A percentile compares a stretch with the other conserved stretches of the same genome.
phyloP scores from a whole-genome alignment of 2,113 vertebrate genomes.

The Mustela lutreola region DNA sequence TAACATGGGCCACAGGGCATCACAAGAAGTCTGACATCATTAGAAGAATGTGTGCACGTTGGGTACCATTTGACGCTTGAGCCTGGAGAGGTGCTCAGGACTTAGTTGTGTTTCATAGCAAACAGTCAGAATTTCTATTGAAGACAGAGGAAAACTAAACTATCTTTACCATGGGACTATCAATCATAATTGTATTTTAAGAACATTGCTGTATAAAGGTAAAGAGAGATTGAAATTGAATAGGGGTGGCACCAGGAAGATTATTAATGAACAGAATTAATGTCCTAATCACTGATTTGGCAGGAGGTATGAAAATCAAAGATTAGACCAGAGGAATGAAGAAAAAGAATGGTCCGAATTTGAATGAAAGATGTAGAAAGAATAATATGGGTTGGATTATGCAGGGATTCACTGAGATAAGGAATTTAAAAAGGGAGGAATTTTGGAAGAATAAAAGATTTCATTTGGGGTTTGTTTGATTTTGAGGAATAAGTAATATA shows the following conservation, averaged over 20 bases:
- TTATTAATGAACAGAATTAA: not conserved
- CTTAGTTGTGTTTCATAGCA: not conserved
- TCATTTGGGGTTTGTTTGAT: not conserved
- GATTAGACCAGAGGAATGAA: not conserved
- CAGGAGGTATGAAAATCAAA: not conserved
- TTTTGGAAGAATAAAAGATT: not conserved
- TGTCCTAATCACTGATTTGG: not conserved
- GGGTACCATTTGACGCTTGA: not conserved
- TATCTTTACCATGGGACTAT: not conserved
- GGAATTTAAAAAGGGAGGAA: not conserved
- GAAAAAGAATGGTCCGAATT: not conserved
- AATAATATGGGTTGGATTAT: not conserved
- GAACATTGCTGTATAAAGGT: not conserved
- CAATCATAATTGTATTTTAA: not conserved
- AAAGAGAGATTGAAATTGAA: not conserved
- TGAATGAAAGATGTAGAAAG: not conserved
- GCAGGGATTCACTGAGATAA: not conserved
- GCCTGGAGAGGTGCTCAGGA: not conserved
- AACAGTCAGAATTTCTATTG: not conserved
- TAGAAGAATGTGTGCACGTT: not conserved
- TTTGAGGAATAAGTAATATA: not conserved
- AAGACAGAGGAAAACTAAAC: not conserved
- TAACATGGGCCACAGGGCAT: rapidly evolving
- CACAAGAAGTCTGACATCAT: not conserved
- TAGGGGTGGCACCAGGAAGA: not conserved